These are phyloP conservation scores for Chlamydotis undulata DNA, from an alignment of 2,113 vertebrate species.

Conservation along the genomic window DNA sequence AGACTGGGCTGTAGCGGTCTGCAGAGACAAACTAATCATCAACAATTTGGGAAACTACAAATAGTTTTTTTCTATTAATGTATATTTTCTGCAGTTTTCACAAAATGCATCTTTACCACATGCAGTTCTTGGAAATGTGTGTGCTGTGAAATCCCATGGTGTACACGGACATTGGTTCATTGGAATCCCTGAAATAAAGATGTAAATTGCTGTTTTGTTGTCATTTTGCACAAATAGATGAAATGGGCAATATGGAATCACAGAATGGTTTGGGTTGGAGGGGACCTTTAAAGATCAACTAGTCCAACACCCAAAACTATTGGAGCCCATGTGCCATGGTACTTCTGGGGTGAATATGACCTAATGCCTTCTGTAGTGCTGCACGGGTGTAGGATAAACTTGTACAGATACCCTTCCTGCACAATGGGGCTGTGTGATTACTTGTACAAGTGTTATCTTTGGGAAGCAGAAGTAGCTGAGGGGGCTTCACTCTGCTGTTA, in stretches of 20 bases:
- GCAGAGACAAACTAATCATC: not conserved
- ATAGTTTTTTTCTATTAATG: not conserved
- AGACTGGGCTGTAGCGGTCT: not conserved
- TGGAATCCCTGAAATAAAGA: not conserved
- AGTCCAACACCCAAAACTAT: too few species aligned
- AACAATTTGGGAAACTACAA: not conserved
- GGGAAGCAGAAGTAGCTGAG: not conserved
- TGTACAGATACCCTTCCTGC: not conserved
- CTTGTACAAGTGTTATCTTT: not conserved
- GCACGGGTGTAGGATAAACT: not conserved
- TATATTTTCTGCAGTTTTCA: not conserved
- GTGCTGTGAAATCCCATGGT: not conserved
- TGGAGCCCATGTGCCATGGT: too few species aligned
- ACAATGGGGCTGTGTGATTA: not conserved
- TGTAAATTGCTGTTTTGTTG: accelerated
- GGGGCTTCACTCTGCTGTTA: not conserved
- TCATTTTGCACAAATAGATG: not conserved
- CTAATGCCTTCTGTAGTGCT: not conserved
- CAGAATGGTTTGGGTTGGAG: too few species aligned
- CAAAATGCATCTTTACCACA: not conserved
- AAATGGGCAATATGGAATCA: not conserved
- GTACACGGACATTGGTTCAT: too few species aligned
- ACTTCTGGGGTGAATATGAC: not conserved
- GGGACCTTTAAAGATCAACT: too few species aligned
- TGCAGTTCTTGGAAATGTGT: not conserved